phyloP scores from a whole-genome alignment of 2,888 invertebrate species.

The Bellardia pandia region DNA sequence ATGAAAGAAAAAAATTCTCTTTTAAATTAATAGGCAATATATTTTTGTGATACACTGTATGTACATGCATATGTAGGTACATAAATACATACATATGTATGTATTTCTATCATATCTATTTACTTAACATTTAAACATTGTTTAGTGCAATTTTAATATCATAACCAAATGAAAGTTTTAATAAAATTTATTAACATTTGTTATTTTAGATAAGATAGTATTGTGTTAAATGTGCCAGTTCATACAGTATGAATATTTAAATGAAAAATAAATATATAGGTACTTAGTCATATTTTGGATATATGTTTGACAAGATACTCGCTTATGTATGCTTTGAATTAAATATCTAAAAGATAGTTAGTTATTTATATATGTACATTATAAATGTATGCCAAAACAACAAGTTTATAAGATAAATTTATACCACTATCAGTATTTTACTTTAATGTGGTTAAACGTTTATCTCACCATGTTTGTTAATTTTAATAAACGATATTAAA shows the following conservation, averaged over 20 bases:
- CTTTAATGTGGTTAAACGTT: too few relatives aligned
- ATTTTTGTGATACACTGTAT: too few relatives aligned
- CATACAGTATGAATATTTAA: not conserved
- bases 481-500: too few relatives aligned
- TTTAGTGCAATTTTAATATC: constrained; percentile 56
- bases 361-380: too few relatives aligned
- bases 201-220: constrained; percentile 51
- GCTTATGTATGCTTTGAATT: not conserved
- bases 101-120: too few relatives aligned
- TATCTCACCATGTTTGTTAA: too few relatives aligned
- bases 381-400: too few relatives aligned
- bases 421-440: too few relatives aligned
- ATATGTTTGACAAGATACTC: not conserved
- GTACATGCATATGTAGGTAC: too few relatives aligned
- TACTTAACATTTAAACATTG: constrained; percentile 30
- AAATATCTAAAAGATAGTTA: not conserved
- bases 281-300: not conserved
- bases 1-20: not conserved
- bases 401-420: too few relatives aligned
- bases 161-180: constrained; percentile 44
- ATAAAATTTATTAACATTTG: constrained; percentile 37
- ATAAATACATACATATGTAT: too few relatives aligned
- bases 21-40: too few relatives aligned
- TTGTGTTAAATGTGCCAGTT: not conserved
- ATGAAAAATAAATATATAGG: constrained; percentile 1